phyloP scores from a whole-genome alignment of 2,888 invertebrate species.

The Scaptomyza caliginosa region DNA sequence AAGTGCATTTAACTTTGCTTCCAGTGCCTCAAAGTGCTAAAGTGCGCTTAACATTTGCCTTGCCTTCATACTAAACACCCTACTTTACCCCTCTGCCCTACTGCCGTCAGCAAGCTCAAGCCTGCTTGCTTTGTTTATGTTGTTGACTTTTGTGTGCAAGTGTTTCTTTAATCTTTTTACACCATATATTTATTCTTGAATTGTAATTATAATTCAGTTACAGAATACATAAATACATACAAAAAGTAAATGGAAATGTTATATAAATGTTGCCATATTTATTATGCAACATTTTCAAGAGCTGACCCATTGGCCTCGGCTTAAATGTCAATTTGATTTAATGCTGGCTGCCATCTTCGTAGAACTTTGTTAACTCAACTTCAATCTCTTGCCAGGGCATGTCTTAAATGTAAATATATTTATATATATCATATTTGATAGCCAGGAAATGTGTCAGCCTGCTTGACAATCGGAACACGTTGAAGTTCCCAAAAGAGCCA shows the following conservation, averaged over 20 bases:
- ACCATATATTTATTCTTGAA: slow-evolving; percentile 39
- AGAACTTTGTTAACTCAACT: slow-evolving; percentile 13
- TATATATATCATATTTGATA: slow-evolving; percentile 23
- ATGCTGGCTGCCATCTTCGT: slow-evolving; percentile 13
- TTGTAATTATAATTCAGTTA: slow-evolving; percentile 52
- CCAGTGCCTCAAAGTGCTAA: slow-evolving; percentile 55
- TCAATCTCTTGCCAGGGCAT: slow-evolving; percentile 7
- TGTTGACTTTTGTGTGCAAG: slow-evolving; percentile 68
- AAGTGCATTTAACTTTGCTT: slow-evolving; percentile 66
- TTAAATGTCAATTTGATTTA: slow-evolving; percentile 40
- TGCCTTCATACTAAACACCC: slow-evolving; percentile 2
- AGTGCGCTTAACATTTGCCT: slow-evolving; percentile 54
- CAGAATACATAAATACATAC: slow-evolving; percentile 8
- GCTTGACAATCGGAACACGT: slow-evolving; percentile 45
- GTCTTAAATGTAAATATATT: slow-evolving; percentile 17
- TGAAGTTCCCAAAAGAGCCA: not conserved
- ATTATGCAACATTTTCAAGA: slow-evolving; percentile 47
- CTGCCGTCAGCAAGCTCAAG: slow-evolving; percentile 3
- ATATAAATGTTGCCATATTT: slow-evolving; percentile 36
- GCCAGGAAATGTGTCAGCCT: slow-evolving; percentile 35
- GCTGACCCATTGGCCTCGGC: slow-evolving; percentile 54
- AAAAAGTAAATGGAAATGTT: slow-evolving; percentile 13
- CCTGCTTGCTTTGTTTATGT: slow-evolving; percentile 51
- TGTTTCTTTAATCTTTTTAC: slow-evolving; percentile 55
- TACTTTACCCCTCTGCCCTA: not conserved